Percentiles rank a stretch among this genome's conserved stretches.
Conservation (phyloP, 23 tunicate species). For the Clavelina lepadiformis region DNA sequence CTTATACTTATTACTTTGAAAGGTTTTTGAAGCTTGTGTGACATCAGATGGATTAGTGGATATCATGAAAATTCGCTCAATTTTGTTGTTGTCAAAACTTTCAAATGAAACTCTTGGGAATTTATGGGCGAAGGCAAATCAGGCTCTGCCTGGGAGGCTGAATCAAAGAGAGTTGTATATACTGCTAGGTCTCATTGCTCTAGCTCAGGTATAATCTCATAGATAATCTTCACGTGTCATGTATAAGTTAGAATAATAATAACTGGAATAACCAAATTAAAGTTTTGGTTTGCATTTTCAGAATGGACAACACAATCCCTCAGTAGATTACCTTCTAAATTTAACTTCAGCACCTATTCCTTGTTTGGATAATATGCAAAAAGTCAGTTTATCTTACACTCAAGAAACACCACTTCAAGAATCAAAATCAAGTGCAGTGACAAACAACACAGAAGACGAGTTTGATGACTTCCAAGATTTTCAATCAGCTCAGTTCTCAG, state of each 20-base stretch:
- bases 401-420: not conserved
- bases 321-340: conserved; percentile 15
- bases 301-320: conserved; percentile 24
- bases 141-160: conserved; percentile 57
- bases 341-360: conserved; percentile 23
- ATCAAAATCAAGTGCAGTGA: not conserved
- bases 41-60: conserved; percentile 56
- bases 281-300: conserved; percentile 9
- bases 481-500: too few species aligned
- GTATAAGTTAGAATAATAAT: not conserved
- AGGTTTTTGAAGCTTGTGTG: conserved; percentile 51
- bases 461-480: conserved; percentile 73
- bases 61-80: conserved; percentile 52
- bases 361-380: not conserved
- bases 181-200: conserved; percentile 65
- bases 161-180: conserved; percentile 53
- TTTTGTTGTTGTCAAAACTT: conserved; percentile 51
- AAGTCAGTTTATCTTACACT: not conserved
- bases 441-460: conserved; percentile 20
- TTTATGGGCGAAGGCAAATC: conserved; percentile 68
- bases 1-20: not conserved
- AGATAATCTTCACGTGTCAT: not conserved
- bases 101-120: conserved; percentile 59
- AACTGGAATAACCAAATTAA: not conserved
- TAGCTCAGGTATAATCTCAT: conserved; percentile 35